These are phyloP conservation scores for Papilio polytes DNA, from an alignment of 1,140 invertebrate species.

Conservation along the genomic window DNA sequence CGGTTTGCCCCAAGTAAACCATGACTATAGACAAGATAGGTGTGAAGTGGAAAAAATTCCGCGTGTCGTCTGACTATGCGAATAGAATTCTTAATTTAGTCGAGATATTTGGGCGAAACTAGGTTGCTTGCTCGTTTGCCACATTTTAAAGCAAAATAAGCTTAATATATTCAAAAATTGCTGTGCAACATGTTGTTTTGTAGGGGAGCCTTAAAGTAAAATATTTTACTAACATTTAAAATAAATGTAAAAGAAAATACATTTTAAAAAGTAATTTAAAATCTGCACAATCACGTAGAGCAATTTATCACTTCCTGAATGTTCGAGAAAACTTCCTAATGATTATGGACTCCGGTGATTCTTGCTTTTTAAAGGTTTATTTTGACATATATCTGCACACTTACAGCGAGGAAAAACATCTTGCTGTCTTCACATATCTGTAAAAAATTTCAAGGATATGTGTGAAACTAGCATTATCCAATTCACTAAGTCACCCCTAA, in stretches of 20 bases:
- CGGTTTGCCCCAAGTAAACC: no score
- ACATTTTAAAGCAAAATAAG: no score
- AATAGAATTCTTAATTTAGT: no score
- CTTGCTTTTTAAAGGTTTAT: constrained; percentile 1
- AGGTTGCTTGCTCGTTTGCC: no score
- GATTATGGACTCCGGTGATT: constrained; percentile 24
- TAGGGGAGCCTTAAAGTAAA: no score
- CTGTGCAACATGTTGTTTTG: neutral
- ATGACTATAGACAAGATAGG: no score
- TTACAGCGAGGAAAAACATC: neutral
- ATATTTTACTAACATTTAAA: neutral
- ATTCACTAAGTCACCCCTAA: no score
- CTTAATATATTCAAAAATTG: no score
- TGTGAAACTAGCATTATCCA: neutral
- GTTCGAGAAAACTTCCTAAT: constrained; percentile 23
- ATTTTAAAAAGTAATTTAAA: constrained; percentile 29
- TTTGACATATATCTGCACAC: neutral
- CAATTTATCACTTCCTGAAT: constrained; percentile 28
- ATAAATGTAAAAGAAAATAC: neutral
- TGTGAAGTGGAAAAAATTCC: no score
- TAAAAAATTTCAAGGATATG: neutral
- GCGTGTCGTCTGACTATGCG: no score
- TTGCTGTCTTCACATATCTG: neutral
- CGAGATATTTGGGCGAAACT: no score
- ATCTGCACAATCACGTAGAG: constrained; percentile 15